Conservation (phyloP, 1,140 invertebrate species). For the Melipona quadrifasciata region DNA sequence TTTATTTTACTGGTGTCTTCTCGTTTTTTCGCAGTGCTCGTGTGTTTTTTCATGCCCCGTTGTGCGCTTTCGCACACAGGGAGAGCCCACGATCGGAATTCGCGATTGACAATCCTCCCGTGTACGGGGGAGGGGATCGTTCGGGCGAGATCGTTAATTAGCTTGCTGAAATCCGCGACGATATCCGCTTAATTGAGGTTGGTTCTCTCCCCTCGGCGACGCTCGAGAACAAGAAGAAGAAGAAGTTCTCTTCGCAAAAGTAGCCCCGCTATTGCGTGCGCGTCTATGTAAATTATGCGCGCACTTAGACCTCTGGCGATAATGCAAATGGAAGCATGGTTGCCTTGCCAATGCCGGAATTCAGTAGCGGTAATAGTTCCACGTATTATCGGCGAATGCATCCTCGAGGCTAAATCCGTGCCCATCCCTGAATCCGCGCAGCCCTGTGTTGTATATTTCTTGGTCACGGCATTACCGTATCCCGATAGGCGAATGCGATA, state of each 20-base stretch:
- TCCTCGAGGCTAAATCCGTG: conserved; percentile 12
- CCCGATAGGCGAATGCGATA: neutral
- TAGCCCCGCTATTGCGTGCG: conserved; percentile 7
- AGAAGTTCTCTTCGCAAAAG: conserved; percentile 28
- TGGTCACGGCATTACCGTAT: neutral
- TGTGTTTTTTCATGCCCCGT: neutral
- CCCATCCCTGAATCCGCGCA: neutral
- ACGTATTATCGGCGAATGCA: conserved; percentile 57
- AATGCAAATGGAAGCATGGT: conserved; percentile 64
- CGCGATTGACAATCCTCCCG: conserved; percentile 15
- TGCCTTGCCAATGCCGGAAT: conserved; percentile 62
- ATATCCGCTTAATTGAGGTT: conserved; percentile 57
- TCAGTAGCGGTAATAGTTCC: conserved; percentile 58
- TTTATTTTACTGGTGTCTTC: neutral
- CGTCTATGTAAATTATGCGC: conserved; percentile 63
- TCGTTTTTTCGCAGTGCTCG: neutral
- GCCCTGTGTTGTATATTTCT: neutral
- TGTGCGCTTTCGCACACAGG: neutral
- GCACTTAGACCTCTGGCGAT: conserved; percentile 68
- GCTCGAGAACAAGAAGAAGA: neutral
- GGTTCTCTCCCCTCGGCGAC: neutral
- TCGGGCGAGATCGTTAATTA: conserved; percentile 58
- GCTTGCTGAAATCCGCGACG: conserved; percentile 12
- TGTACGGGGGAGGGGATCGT: neutral
- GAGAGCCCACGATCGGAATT: conserved; percentile 12